phyloP scores from a whole-genome alignment of 2,888 invertebrate genomes.

The Tryphoninae sp. region DNA sequence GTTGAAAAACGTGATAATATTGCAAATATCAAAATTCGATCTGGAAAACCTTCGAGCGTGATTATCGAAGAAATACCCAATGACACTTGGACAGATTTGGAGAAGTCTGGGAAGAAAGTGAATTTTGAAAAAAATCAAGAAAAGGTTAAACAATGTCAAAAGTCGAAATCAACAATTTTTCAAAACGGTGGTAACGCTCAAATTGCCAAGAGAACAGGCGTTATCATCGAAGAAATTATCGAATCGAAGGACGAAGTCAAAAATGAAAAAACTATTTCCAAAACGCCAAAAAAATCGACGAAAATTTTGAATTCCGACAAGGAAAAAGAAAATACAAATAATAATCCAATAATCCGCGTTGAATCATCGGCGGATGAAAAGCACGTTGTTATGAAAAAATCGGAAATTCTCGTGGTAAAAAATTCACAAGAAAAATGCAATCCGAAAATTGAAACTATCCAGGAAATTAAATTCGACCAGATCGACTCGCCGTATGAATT shows the following conservation, averaged over 20 bases:
- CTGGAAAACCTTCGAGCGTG: slow-evolving; percentile 59
- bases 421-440: background rate
- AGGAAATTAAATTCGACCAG: slow-evolving; percentile 43
- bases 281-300: background rate
- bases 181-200: background rate
- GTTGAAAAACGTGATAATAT: slow-evolving; percentile 61
- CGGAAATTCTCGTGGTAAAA: background rate
- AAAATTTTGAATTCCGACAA: background rate
- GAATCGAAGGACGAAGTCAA: background rate
- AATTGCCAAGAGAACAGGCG: background rate
- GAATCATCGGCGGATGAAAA: background rate
- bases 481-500: slow-evolving; percentile 78
- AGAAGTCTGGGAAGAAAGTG: background rate
- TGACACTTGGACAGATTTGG: slow-evolving; percentile 34
- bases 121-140: background rate
- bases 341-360: background rate
- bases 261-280: background rate
- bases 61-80: slow-evolving; percentile 70
- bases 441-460: background rate
- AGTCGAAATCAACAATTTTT: background rate
- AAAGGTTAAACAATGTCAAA: background rate
- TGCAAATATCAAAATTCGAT: slow-evolving; percentile 52
- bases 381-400: background rate
- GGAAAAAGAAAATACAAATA: background rate
- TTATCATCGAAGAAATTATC: background rate